phyloP scores from a whole-genome alignment of 1,140 invertebrate species.

The Drosophila bocki region DNA sequence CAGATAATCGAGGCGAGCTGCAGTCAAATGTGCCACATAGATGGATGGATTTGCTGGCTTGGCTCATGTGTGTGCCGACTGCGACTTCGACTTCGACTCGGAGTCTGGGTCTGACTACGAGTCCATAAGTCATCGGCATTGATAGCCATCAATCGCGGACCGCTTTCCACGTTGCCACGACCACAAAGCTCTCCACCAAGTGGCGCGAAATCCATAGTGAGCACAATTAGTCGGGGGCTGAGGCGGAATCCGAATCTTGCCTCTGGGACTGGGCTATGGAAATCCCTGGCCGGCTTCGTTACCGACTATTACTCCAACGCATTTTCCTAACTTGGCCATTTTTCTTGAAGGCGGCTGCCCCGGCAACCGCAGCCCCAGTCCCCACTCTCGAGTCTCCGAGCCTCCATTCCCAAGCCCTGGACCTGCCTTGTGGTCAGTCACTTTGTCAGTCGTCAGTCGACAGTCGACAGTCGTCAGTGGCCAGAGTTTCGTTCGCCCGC shows the following conservation, averaged over 20 bases:
- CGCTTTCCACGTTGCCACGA: constrained; percentile 61
- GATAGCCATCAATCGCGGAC: constrained; percentile 81
- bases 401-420: constrained; percentile 17
- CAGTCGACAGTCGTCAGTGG: constrained; percentile 37
- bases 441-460: constrained; percentile 60
- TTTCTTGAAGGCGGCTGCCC: constrained; percentile 74
- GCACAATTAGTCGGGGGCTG: constrained; percentile 77
- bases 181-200: constrained; percentile 41
- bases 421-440: constrained; percentile 56
- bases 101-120: background rate
- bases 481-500: constrained; percentile 28
- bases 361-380: constrained; percentile 45
- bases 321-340: constrained; percentile 80
- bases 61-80: constrained; percentile 22
- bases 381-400: background rate
- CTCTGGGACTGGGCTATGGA: constrained; percentile 60
- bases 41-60: constrained; percentile 61
- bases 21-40: constrained; percentile 71
- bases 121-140: constrained; percentile 80
- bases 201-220: constrained; percentile 69
- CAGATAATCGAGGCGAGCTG: constrained; percentile 48
- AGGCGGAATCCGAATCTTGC: constrained; percentile 40
- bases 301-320: constrained; percentile 77
- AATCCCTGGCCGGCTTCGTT: constrained; percentile 56
- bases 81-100: constrained; percentile 10